Conservation (phyloP, 2,113 vertebrate species). For the Picathartes gymnocephalus region DNA sequence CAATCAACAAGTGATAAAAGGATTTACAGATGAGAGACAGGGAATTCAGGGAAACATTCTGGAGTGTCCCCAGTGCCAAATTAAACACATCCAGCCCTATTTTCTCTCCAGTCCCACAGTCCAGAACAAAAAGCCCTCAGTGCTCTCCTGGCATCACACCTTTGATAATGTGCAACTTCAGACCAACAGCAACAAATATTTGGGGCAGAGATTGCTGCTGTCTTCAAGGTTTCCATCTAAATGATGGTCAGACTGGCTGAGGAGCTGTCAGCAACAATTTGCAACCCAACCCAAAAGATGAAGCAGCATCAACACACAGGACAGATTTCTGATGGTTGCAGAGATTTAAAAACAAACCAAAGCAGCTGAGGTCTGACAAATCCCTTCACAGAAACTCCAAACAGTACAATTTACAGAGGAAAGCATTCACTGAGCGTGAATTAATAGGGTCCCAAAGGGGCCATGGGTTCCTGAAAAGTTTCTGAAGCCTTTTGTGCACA, state of each 20-base stretch:
- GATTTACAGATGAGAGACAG: neutral
- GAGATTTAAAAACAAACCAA: neutral
- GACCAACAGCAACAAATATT: neutral
- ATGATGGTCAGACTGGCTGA: neutral
- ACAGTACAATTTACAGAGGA: neutral
- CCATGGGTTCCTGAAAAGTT: neutral
- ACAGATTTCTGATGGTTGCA: neutral
- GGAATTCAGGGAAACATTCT: neutral
- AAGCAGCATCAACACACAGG: neutral
- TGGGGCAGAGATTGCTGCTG: neutral
- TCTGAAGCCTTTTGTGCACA: neutral
- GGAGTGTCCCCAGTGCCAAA: neutral
- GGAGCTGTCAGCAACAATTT: neutral
- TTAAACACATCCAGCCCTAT: neutral
- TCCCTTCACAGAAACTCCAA: neutral
- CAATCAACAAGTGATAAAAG: neutral
- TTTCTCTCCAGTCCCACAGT: neutral
- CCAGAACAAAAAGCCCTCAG: slow-evolving; percentile 12
- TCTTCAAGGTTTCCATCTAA: neutral
- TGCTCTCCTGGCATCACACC: neutral
- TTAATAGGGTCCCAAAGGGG: neutral
- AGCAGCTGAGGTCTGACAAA: neutral
- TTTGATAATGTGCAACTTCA: neutral
- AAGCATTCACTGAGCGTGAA: neutral
- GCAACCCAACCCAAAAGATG: neutral